Evolutionary conservation across 2,113 vertebrate species (phyloP).

Genomic region (Hippoglossus stenolepis): DNA sequence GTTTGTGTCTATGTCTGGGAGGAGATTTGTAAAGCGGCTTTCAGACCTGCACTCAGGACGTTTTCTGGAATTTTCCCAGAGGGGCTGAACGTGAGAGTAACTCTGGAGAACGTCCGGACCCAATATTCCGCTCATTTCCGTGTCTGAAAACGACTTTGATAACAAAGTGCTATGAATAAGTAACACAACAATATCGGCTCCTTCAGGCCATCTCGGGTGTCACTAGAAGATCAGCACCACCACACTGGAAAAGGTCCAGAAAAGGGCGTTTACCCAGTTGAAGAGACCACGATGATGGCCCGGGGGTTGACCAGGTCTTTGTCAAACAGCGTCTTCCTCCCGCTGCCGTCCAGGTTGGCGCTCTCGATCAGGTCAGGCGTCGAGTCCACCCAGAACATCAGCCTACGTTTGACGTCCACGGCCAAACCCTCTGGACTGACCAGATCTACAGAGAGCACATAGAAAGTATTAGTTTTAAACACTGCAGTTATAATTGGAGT

Average conservation of each 20-base stretch:
- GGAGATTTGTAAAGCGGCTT: constrained; percentile 19
- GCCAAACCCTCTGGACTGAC: constrained; percentile 94
- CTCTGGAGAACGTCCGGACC: too few relatives aligned
- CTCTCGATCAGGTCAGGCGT: constrained; percentile 91
- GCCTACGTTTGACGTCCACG: constrained; percentile 87
- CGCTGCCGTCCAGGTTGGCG: constrained; percentile 88
- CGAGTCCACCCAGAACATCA: constrained; percentile 96
- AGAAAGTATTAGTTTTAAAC: neutral
- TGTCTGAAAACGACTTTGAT: too few relatives aligned
- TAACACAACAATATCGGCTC: too few relatives aligned
- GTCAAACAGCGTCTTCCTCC: constrained; percentile 87
- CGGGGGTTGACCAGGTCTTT: constrained; percentile 93
- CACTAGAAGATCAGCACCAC: too few relatives aligned
- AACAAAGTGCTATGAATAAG: too few relatives aligned
- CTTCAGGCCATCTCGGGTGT: too few relatives aligned
- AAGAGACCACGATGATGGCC: constrained; percentile 92
- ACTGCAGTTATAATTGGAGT: neutral
- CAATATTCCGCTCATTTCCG: too few relatives aligned
- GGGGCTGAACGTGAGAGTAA: too few relatives aligned
- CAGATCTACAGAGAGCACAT: constrained; percentile 81
- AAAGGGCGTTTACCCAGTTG: constrained; percentile 84
- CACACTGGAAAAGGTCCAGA: neutral
- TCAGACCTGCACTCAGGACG: neutral
- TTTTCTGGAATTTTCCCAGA: too few relatives aligned
- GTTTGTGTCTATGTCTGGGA: constrained; percentile 16